These are phyloP conservation scores for Temnothorax unifasciatus DNA, from an alignment of 2,888 invertebrate genomes.

Conservation along the genomic window DNA sequence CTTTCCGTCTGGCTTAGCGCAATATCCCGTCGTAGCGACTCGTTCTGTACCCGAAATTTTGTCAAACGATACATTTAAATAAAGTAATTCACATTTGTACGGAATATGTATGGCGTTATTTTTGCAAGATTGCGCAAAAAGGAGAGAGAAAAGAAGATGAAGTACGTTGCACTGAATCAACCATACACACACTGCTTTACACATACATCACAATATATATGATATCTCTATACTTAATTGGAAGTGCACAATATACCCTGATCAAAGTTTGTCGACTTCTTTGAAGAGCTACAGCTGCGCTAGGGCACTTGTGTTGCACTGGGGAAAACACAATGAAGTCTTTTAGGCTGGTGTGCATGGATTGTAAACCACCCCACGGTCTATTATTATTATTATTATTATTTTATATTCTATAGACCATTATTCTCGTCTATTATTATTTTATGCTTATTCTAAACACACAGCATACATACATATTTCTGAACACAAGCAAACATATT, in stretches of 20 bases:
- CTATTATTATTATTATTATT: no score
- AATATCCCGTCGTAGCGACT: constrained; percentile 56
- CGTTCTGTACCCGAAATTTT: constrained; percentile 64
- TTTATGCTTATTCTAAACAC: background rate
- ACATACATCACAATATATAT: background rate
- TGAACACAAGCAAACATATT: background rate
- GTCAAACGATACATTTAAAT: constrained; percentile 70
- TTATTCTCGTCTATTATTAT: no score
- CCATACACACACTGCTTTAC: background rate
- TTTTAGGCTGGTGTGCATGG: no score
- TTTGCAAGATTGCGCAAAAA: constrained; percentile 8
- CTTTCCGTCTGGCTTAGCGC: constrained; percentile 52
- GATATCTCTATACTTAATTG: background rate
- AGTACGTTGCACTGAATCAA: background rate
- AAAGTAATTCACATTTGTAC: constrained; percentile 76
- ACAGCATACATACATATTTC: background rate
- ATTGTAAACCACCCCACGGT: no score
- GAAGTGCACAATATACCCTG: no score
- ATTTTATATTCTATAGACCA: no score
- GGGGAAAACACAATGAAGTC: no score
- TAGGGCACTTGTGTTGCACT: no score
- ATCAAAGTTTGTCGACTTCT: no score
- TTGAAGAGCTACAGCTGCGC: no score
- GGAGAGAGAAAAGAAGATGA: background rate
- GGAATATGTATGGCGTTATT: constrained; percentile 53